phyloP scores from a whole-genome alignment of 1,140 invertebrate genomes.

The Leptinotarsa lineolata region DNA sequence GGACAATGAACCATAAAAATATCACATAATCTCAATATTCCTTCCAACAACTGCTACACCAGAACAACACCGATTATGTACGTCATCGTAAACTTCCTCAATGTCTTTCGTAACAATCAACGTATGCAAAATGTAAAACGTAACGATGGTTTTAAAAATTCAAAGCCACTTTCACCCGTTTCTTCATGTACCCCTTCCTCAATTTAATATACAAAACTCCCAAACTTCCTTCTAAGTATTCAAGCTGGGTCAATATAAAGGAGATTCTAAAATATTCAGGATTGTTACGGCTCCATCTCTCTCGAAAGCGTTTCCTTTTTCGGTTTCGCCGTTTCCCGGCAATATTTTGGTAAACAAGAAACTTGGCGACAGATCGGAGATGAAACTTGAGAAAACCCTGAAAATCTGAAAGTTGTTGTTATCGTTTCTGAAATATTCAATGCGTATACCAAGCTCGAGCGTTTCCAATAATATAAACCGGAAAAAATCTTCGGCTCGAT shows the following conservation, averaged over 20 bases:
- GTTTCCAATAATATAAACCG: no score
- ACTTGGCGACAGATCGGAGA: not conserved
- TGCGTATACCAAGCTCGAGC: no score
- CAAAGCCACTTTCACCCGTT: not conserved
- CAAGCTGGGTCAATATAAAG: conserved; percentile 13
- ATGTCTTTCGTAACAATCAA: not conserved
- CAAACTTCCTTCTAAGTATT: conserved; percentile 6
- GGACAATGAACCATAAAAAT: no score
- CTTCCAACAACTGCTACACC: no score
- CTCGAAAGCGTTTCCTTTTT: not conserved
- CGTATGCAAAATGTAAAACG: not conserved
- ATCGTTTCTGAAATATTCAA: no score
- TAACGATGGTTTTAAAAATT: not conserved
- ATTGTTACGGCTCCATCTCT: conserved; percentile 9
- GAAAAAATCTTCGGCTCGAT: not conserved
- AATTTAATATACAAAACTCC: conserved; percentile 21
- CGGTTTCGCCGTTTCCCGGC: not conserved
- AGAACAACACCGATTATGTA: no score
- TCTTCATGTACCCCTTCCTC: conserved; percentile 5
- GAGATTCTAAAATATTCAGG: conserved; percentile 14
- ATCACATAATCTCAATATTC: no score
- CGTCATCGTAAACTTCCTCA: not conserved
- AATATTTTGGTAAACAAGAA: conserved; percentile 18
- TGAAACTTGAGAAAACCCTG: not conserved
- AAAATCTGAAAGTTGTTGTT: no score